These are phyloP conservation scores for Garra rufa DNA, from an alignment of 2,113 vertebrate genomes.

Conservation along the genomic window DNA sequence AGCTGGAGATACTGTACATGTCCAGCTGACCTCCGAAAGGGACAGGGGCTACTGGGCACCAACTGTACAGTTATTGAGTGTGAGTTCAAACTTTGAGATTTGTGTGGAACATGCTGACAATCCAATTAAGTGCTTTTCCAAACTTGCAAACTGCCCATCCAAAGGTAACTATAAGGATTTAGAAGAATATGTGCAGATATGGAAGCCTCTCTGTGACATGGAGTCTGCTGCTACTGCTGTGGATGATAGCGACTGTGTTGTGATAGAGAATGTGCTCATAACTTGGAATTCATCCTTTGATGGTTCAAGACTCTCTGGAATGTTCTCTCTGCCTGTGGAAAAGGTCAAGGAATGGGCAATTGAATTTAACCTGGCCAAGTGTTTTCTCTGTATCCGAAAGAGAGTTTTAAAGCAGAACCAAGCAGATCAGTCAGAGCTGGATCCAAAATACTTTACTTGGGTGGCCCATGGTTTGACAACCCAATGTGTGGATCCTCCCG, in stretches of 20 bases:
- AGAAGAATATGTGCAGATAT: slow-evolving; percentile 69
- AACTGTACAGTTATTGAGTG: slow-evolving; percentile 72
- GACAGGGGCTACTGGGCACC: slow-evolving; percentile 75
- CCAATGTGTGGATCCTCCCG: fast-evolving
- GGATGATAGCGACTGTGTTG: slow-evolving; percentile 69
- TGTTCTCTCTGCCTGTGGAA: slow-evolving; percentile 56
- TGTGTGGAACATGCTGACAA: slow-evolving; percentile 79
- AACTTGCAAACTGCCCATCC: slow-evolving; percentile 42
- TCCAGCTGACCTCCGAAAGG: slow-evolving; percentile 74
- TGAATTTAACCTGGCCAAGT: slow-evolving; percentile 69
- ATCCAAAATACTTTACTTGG: slow-evolving; percentile 77
- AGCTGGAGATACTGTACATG: slow-evolving; percentile 63
- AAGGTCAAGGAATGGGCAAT: slow-evolving; percentile 65
- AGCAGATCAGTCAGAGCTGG: slow-evolving; percentile 55
- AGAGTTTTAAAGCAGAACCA: slow-evolving; percentile 33
- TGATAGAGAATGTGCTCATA: slow-evolving; percentile 70
- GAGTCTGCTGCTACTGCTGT: slow-evolving; percentile 73
- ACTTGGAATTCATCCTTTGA: slow-evolving; percentile 61
- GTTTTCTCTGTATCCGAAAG: slow-evolving; percentile 81
- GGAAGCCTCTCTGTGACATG: slow-evolving; percentile 78
- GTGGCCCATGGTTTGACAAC: slow-evolving; percentile 78
- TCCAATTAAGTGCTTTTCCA: slow-evolving; percentile 75
- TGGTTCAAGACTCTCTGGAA: slow-evolving; percentile 65
- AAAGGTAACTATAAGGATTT: slow-evolving; percentile 51
- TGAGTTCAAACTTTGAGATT: slow-evolving; percentile 71